Evolutionary conservation across 2,888 invertebrate species (phyloP).

Genomic region (Polyommatus icarus): DNA sequence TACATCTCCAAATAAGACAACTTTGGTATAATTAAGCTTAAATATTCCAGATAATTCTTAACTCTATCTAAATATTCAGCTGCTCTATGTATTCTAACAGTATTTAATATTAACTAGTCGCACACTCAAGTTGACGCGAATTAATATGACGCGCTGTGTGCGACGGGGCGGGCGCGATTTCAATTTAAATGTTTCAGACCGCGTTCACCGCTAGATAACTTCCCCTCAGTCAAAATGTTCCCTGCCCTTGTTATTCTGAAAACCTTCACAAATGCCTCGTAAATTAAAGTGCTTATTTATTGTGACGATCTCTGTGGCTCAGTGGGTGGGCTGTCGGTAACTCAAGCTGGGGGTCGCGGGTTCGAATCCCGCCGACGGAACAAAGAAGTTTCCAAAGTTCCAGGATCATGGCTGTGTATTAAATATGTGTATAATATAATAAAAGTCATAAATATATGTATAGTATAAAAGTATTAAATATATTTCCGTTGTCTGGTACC

Average conservation of each 20-base stretch:
- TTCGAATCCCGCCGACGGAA: too few species aligned
- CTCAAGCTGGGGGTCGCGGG: too few species aligned
- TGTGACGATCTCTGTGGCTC: too few species aligned
- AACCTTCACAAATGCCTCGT: slow-evolving; percentile 39
- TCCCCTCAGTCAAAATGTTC: slow-evolving; percentile 53
- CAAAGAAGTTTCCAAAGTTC: too few species aligned
- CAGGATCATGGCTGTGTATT: too few species aligned
- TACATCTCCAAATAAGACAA: background rate
- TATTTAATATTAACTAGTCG: background rate
- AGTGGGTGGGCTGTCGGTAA: too few species aligned
- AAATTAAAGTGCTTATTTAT: slow-evolving; percentile 11
- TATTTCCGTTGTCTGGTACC: too few species aligned
- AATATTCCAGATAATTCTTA: background rate
- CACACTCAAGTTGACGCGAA: background rate
- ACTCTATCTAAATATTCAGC: background rate
- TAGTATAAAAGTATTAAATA: too few species aligned
- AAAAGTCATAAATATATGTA: too few species aligned
- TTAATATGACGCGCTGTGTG: slow-evolving; percentile 43
- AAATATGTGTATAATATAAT: too few species aligned
- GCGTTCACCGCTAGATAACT: slow-evolving; percentile 65
- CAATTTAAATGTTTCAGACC: slow-evolving; percentile 67
- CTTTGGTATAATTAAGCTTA: background rate
- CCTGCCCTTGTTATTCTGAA: slow-evolving; percentile 64
- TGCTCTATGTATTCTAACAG: background rate
- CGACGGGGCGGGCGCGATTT: slow-evolving; percentile 59